Percentiles rank a stretch among this genome's conserved stretches.
Conservation (phyloP, 2,888 invertebrate species). For the Hedychridium roseum region DNA sequence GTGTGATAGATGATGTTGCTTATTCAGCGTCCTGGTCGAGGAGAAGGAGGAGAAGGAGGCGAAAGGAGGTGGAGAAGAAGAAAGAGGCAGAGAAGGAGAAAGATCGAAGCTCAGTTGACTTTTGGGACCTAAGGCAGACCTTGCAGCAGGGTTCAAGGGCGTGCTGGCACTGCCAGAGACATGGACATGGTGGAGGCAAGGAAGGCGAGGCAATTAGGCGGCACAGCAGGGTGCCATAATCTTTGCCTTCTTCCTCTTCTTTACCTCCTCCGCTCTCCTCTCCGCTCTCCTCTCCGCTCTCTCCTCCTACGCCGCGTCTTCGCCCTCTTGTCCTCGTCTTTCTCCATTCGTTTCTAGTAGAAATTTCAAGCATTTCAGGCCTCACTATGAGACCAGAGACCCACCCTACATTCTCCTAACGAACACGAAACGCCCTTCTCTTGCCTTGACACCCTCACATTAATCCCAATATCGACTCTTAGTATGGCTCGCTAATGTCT, state of each 20-base stretch:
- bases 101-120: conserved; percentile 35
- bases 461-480: conserved; percentile 10
- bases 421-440: conserved; percentile 30
- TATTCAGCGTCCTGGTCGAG: conserved; percentile 49
- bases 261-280: conserved; percentile 17
- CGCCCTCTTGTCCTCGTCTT: conserved; percentile 19
- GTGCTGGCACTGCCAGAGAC: too few relatives aligned
- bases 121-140: conserved; percentile 43
- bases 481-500: not conserved
- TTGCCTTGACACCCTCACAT: conserved; percentile 23
- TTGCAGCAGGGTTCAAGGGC: conserved; percentile 59
- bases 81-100: conserved; percentile 19
- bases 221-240: conserved; percentile 62
- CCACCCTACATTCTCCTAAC: too few relatives aligned
- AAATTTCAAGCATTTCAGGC: conserved; percentile 10
- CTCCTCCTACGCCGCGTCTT: conserved; percentile 29
- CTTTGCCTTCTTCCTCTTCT: conserved; percentile 44
- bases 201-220: conserved; percentile 61
- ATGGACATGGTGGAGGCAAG: conserved; percentile 40
- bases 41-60: conserved; percentile 30
- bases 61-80: conserved; percentile 28
- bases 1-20: conserved; percentile 62
- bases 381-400: conserved; percentile 19
- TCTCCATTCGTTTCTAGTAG: conserved; percentile 21
- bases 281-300: too few relatives aligned